Conservation (phyloP, 2,113 vertebrate genomes). For the Scortum barcoo region DNA sequence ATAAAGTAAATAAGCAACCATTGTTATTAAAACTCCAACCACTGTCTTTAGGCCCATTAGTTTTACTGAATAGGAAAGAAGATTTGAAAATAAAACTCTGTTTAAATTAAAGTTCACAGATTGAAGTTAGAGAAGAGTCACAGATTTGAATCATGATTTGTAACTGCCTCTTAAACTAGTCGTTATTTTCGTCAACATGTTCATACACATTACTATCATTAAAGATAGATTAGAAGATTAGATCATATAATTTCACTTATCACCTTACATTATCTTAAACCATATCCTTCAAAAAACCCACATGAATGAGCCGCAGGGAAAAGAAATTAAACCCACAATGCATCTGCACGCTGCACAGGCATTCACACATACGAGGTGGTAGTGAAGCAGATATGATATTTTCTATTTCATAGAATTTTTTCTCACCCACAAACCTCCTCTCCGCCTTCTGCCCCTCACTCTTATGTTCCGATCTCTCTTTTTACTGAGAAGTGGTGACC, state of each 20-base stretch:
- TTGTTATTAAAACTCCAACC: too few species aligned
- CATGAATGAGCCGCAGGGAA: background rate
- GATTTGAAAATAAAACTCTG: too few species aligned
- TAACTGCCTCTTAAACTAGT: background rate
- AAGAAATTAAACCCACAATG: slow-evolving; percentile 16
- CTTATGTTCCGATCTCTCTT: background rate
- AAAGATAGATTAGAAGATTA: too few species aligned
- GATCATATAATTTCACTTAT: background rate
- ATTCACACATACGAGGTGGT: background rate
- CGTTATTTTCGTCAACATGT: background rate
- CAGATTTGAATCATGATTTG: background rate
- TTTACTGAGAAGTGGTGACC: slow-evolving; percentile 52
- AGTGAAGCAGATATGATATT: background rate
- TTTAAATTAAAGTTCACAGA: too few species aligned
- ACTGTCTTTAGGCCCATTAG: too few species aligned
- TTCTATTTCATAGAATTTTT: slow-evolving; percentile 3
- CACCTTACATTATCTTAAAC: background rate
- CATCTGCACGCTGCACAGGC: slow-evolving; percentile 53
- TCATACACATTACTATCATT: background rate
- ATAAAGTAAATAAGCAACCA: too few species aligned
- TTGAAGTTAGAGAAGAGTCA: background rate
- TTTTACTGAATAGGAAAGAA: too few species aligned
- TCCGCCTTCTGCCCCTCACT: background rate
- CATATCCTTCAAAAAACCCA: background rate
- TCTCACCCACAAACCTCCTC: slow-evolving; percentile 5